phyloP scores from a whole-genome alignment of 2,113 vertebrate species.

The Cebus imitator region DNA sequence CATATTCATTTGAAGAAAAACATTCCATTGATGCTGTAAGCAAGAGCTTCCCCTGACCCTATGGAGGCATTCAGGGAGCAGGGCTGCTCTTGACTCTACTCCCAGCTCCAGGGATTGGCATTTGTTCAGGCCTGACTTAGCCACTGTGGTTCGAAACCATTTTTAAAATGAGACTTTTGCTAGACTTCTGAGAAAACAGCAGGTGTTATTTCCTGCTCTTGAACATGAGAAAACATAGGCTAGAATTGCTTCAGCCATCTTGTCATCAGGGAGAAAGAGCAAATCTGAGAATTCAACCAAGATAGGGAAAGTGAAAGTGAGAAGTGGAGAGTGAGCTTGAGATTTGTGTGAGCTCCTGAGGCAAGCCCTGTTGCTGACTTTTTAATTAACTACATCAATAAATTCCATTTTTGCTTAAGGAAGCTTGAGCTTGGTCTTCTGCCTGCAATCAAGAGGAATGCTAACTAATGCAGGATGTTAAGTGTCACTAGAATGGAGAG shows the following conservation, averaged over 20 bases:
- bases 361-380: neutral
- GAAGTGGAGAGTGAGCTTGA: neutral
- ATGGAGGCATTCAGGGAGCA: neutral
- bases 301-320: neutral
- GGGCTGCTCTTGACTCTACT: neutral
- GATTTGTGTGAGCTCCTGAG: neutral
- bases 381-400: conserved; percentile 11
- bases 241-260: neutral
- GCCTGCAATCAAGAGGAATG: neutral
- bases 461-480: neutral
- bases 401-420: conserved; percentile 32
- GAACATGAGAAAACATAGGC: neutral
- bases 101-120: neutral
- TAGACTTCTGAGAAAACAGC: neutral
- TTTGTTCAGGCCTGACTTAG: neutral
- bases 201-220: neutral
- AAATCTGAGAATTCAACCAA: neutral
- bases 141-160: no score
- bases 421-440: conserved; percentile 1
- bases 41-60: neutral
- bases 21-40: neutral
- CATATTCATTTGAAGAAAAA: neutral
- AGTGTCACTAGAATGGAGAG: neutral
- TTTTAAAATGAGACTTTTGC: neutral
- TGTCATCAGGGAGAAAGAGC: neutral